Evolutionary conservation across 2,888 invertebrate species (phyloP).

Genomic region (Cheilosia scutellata): DNA sequence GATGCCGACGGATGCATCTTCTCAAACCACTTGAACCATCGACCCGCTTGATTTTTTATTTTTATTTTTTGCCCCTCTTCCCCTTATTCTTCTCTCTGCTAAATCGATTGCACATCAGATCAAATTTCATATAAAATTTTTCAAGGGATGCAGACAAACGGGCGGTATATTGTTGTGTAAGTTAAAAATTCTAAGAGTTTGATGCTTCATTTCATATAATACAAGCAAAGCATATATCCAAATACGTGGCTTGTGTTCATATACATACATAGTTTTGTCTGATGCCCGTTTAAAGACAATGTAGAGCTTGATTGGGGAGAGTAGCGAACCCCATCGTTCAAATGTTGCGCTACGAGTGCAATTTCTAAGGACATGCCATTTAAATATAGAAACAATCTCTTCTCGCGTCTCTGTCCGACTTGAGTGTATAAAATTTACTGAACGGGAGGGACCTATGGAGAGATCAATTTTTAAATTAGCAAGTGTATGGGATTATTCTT

Average conservation of each 20-base stretch:
- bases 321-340: neutral
- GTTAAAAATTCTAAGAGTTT: neutral
- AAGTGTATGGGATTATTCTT: too few species aligned
- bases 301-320: neutral
- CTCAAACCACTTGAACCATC: constrained; percentile 51
- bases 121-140: constrained; percentile 19
- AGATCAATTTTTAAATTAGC: too few species aligned
- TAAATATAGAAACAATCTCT: too few species aligned
- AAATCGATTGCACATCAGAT: constrained; percentile 33
- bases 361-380: neutral
- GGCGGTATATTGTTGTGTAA: neutral
- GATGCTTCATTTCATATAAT: neutral
- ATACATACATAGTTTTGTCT: neutral
- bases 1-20: constrained; percentile 40
- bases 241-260: neutral
- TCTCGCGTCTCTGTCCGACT: too few species aligned
- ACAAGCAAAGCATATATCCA: neutral
- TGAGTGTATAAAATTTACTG: too few species aligned
- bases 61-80: neutral
- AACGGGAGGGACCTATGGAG: too few species aligned
- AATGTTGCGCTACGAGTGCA: neutral
- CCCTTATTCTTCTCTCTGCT: constrained; percentile 5
- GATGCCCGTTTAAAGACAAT: neutral
- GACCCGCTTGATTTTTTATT: constrained; percentile 35
- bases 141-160: constrained; percentile 5